These are phyloP conservation scores for Phyllostomus discolor DNA, from an alignment of 2,113 vertebrate genomes.

Conservation along the genomic window DNA sequence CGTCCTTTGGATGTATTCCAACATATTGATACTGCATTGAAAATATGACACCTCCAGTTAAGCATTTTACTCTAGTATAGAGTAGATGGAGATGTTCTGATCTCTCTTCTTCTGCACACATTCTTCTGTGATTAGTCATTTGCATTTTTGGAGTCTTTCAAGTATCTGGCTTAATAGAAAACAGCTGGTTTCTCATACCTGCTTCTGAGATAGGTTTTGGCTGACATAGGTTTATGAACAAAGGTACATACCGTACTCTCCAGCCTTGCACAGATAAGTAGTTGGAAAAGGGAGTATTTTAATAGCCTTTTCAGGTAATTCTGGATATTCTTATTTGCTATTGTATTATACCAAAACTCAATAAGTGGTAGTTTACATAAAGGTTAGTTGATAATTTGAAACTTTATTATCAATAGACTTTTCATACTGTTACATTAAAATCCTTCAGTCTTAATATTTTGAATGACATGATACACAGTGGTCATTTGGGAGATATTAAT, in stretches of 20 bases:
- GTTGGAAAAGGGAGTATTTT: background rate
- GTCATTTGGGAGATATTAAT: background rate
- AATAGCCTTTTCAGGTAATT: background rate
- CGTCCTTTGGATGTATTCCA: background rate
- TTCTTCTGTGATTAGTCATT: background rate
- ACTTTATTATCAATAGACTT: background rate
- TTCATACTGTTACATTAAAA: background rate
- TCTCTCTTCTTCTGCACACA: background rate
- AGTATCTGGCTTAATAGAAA: background rate
- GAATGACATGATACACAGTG: background rate
- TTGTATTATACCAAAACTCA: background rate
- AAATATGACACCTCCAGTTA: background rate
- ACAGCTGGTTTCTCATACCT: background rate
- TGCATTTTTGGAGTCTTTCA: background rate
- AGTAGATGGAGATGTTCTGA: background rate
- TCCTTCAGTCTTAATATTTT: background rate
- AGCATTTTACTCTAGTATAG: background rate
- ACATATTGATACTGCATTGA: background rate
- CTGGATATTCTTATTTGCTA: background rate
- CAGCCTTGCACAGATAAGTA: background rate
- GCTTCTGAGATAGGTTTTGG: background rate
- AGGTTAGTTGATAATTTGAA: background rate
- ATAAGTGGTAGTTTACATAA: background rate
- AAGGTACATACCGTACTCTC: background rate
- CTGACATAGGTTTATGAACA: background rate